Conservation (phyloP, 1,140 invertebrate species). For the Diorhabda elongata region DNA sequence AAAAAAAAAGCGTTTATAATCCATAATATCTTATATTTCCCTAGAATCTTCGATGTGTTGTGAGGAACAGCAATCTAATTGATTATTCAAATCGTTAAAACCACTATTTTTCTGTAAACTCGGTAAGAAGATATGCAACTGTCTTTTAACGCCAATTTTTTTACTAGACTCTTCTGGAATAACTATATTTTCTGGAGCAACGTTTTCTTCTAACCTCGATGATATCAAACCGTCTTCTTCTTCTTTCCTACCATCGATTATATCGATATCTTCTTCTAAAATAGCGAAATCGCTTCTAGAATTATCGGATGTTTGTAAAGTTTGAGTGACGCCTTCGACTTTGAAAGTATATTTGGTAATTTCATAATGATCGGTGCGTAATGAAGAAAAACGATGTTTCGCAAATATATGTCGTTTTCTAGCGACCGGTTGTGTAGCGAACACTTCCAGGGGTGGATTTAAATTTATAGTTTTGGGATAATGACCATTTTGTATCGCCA, state of each 20-base stretch:
- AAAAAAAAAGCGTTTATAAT: background rate
- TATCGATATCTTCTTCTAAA: background rate
- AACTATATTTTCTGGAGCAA: background rate
- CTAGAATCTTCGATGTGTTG: background rate
- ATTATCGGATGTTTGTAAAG: background rate
- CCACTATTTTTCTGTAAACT: conserved; percentile 50
- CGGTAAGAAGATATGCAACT: conserved; percentile 67
- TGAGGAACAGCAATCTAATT: conserved; percentile 14
- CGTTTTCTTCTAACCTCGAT: conserved; percentile 11
- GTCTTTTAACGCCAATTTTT: conserved; percentile 44
- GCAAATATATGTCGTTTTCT: conserved; percentile 4
- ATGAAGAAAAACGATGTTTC: background rate
- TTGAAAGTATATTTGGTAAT: background rate
- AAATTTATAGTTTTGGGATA: conserved; percentile 2
- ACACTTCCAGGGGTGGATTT: conserved; percentile 6
- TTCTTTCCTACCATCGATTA: background rate
- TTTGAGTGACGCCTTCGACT: conserved; percentile 7
- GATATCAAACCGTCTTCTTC: conserved; percentile 1
- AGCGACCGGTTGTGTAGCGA: conserved; percentile 29
- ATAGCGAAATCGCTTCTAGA: background rate
- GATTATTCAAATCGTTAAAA: conserved; percentile 33
- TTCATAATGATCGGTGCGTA: background rate
- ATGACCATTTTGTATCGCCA: conserved; percentile 45
- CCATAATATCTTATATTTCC: background rate
- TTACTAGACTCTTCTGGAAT: conserved; percentile 6